A percentile compares a stretch with the other conserved stretches of the same genome.
These are phyloP conservation scores for Philotrypesis tridentata DNA, from an alignment of 1,140 invertebrate species.

Conservation along the genomic window DNA sequence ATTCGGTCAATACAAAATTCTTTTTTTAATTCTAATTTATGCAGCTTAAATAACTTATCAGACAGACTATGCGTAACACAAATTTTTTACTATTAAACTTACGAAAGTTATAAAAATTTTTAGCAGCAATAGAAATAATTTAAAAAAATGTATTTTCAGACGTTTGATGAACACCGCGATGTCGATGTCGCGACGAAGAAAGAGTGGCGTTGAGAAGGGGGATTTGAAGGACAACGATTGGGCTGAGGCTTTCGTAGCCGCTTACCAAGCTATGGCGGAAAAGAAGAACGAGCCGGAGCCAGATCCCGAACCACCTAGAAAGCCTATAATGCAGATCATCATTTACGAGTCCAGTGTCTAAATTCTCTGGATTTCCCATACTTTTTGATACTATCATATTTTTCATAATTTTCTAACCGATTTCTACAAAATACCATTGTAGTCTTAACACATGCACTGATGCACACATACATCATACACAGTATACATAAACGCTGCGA, in stretches of 20 bases:
- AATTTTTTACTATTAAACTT: too few relatives aligned
- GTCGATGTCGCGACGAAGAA: slow-evolving; percentile 66
- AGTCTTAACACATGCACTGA: too few relatives aligned
- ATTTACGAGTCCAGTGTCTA: slow-evolving; percentile 81
- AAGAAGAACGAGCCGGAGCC: slow-evolving; percentile 16
- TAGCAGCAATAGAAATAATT: slow-evolving; percentile 4
- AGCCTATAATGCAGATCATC: slow-evolving; percentile 85
- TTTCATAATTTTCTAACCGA: background rate
- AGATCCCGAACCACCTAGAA: slow-evolving; percentile 68
- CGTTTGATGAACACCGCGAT: slow-evolving; percentile 61
- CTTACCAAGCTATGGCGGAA: slow-evolving; percentile 79
- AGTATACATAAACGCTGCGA: background rate
- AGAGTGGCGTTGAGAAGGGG: slow-evolving; percentile 53
- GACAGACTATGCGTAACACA: slow-evolving; percentile 19
- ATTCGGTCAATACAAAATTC: too few relatives aligned
- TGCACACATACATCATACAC: too few relatives aligned
- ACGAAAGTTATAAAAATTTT: too few relatives aligned
- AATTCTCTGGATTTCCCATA: background rate
- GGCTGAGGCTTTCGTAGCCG: slow-evolving; percentile 83
- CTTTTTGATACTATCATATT: background rate
- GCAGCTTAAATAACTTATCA: too few relatives aligned
- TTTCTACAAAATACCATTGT: background rate
- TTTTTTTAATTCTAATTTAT: too few relatives aligned
- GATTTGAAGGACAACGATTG: slow-evolving; percentile 74
- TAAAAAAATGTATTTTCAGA: slow-evolving; percentile 45